Evolutionary conservation across 2,113 vertebrate genomes (phyloP).

Genomic region (Egretta garzetta): DNA sequence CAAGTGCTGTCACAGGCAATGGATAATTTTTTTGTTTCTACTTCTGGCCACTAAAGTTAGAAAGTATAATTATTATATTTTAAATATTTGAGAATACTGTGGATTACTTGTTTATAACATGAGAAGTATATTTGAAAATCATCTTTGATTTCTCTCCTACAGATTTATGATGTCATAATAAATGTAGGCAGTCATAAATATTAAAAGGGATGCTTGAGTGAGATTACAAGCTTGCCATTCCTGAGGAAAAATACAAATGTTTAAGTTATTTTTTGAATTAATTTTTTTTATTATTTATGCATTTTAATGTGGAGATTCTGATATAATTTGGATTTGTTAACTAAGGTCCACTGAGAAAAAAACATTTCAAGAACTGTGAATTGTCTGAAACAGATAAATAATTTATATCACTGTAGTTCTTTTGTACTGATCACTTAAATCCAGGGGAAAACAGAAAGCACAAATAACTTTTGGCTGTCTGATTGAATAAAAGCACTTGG

Average conservation of each 20-base stretch:
- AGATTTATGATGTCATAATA: background rate
- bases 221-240: background rate
- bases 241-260: background rate
- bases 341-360: background rate
- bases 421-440: background rate
- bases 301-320: background rate
- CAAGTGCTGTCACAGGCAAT: background rate
- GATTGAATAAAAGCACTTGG: background rate
- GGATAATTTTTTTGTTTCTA: background rate
- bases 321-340: background rate
- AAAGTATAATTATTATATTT: background rate
- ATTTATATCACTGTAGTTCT: background rate
- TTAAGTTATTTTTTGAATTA: background rate
- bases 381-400: background rate
- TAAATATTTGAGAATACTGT: background rate
- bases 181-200: background rate
- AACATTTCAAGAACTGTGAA: background rate
- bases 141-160: background rate
- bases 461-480: background rate
- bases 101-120: background rate
- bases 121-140: background rate
- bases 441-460: background rate
- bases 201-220: background rate
- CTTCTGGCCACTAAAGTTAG: background rate
- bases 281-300: background rate